These are phyloP conservation scores for Centruroides sculpturatus DNA, from an alignment of 1,140 invertebrate genomes.

Conservation along the genomic window DNA sequence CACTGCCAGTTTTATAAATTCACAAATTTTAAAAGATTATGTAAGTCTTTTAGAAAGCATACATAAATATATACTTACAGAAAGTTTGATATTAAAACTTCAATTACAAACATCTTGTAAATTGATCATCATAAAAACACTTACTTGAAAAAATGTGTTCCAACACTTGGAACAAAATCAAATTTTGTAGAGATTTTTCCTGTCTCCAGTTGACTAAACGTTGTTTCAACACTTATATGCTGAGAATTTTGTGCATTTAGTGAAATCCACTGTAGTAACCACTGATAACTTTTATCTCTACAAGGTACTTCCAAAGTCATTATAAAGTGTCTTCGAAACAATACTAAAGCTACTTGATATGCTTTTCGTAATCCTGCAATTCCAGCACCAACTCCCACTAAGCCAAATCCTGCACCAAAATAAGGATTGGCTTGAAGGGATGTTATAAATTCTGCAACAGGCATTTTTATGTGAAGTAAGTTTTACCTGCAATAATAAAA, in stretches of 20 bases:
- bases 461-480: conserved; percentile 37
- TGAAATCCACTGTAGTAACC: conserved; percentile 82
- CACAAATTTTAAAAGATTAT: too few relatives aligned
- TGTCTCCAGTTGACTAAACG: conserved; percentile 76
- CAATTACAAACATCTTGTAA: too few relatives aligned
- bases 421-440: conserved; percentile 84
- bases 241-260: conserved; percentile 68
- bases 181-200: conserved; percentile 86
- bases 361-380: conserved; percentile 71
- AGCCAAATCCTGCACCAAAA: conserved; percentile 93
- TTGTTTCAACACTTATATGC: conserved; percentile 90
- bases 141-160: conserved; percentile 56
- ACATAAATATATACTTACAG: too few relatives aligned
- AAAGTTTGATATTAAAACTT: too few relatives aligned
- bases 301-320: conserved; percentile 90
- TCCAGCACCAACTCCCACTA: conserved; percentile 82
- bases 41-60: too few relatives aligned
- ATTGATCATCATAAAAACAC: not conserved
- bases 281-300: conserved; percentile 90
- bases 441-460: conserved; percentile 54
- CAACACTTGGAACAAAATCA: conserved; percentile 92
- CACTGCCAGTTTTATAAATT: too few relatives aligned
- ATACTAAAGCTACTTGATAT: conserved; percentile 43
- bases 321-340: conserved; percentile 84
- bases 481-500: too few relatives aligned